Evolutionary conservation across 2,888 invertebrate genomes (phyloP).

Genomic region (Biston betularia): DNA sequence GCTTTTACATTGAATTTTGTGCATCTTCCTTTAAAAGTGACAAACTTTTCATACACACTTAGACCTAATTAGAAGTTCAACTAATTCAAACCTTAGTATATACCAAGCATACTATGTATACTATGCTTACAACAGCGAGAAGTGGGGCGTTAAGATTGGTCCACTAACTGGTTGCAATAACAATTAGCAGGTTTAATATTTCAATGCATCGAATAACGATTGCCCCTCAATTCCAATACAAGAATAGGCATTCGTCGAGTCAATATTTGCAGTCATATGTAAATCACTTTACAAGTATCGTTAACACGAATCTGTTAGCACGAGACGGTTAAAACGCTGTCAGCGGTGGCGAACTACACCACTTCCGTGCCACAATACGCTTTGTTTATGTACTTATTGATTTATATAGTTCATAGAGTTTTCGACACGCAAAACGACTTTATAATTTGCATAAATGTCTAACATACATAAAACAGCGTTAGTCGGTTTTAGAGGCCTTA

Average conservation of each 20-base stretch:
- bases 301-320: slow-evolving; percentile 32
- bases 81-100: not conserved
- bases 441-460: slow-evolving; percentile 20
- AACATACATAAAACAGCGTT: slow-evolving; percentile 13
- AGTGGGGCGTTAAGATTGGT: slow-evolving; percentile 22
- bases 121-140: slow-evolving; percentile 12
- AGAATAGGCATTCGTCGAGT: slow-evolving; percentile 18
- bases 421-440: slow-evolving; percentile 26
- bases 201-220: slow-evolving; percentile 22
- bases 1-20: too few species aligned
- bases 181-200: slow-evolving; percentile 21
- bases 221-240: slow-evolving; percentile 19
- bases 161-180: slow-evolving; percentile 16
- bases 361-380: slow-evolving; percentile 32
- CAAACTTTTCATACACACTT: too few species aligned
- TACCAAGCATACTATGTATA: not conserved
- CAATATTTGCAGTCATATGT: slow-evolving; percentile 31
- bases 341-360: slow-evolving; percentile 26
- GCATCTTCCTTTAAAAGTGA: too few species aligned
- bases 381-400: slow-evolving; percentile 34
- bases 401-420: slow-evolving; percentile 19
- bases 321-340: slow-evolving; percentile 28
- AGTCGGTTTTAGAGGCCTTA: slow-evolving; percentile 34
- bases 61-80: too few species aligned
- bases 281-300: slow-evolving; percentile 35